Evolutionary conservation across 2,888 invertebrate species (phyloP).

Genomic region (Leucoma salicis): DNA sequence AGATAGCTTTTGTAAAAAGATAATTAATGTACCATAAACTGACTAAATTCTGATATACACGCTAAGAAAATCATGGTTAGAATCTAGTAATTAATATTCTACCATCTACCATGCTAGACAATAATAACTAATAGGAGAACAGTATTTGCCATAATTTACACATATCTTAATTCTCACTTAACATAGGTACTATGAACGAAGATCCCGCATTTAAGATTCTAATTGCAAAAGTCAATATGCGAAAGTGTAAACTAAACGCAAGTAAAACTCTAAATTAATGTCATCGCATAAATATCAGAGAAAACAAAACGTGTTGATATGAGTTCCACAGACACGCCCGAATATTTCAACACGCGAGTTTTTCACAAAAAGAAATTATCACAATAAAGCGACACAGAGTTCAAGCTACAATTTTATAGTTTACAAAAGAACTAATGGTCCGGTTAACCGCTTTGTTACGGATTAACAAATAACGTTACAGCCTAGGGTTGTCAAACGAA

Average conservation of each 20-base stretch:
- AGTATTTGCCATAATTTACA: no score
- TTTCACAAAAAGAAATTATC: slow-evolving; percentile 13
- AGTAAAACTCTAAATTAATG: slow-evolving; percentile 11
- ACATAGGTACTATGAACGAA: no score
- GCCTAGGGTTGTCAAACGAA: slow-evolving; percentile 22
- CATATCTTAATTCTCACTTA: no score
- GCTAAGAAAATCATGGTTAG: no score
- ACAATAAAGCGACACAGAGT: slow-evolving; percentile 27
- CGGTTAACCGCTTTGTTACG: slow-evolving; percentile 64
- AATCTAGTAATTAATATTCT: no score
- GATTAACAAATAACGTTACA: slow-evolving; percentile 48
- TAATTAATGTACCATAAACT: no score
- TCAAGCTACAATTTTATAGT: slow-evolving; percentile 36
- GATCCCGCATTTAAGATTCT: neutral
- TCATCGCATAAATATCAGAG: slow-evolving; percentile 20
- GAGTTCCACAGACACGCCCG: slow-evolving; percentile 44
- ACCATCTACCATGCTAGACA: no score
- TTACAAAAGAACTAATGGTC: slow-evolving; percentile 68
- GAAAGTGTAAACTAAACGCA: neutral
- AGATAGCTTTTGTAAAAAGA: no score
- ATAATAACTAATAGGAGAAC: no score
- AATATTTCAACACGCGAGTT: slow-evolving; percentile 36
- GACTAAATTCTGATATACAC: no score
- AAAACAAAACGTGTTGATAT: slow-evolving; percentile 8
- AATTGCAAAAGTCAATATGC: neutral